Percentiles rank a stretch among this genome's conserved stretches.
These are phyloP conservation scores for Galbula dea DNA, from an alignment of 2,113 vertebrate genomes.

Conservation along the genomic window DNA sequence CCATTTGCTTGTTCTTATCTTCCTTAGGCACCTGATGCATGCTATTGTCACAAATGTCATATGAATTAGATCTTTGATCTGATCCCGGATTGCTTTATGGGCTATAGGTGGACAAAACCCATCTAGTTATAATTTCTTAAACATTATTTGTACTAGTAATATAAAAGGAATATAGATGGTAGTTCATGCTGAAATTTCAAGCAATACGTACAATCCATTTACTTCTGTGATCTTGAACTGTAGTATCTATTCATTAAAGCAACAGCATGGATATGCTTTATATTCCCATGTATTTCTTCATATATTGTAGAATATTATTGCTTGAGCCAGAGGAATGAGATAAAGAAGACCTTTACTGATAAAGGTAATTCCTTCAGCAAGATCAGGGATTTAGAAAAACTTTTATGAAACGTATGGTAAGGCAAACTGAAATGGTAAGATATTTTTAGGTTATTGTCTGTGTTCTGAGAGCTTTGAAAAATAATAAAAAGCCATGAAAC, in stretches of 20 bases:
- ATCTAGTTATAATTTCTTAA: not conserved
- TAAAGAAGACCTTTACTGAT: not conserved
- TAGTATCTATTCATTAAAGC: not conserved
- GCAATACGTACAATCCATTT: not conserved
- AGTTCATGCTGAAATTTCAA: not conserved
- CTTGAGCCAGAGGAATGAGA: not conserved
- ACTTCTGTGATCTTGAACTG: not conserved
- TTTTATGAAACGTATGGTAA: not conserved
- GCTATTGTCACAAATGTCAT: not conserved
- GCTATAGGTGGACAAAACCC: not conserved
- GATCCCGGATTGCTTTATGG: not conserved
- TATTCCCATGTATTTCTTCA: not conserved
- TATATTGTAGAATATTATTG: not conserved
- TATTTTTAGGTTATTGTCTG: conserved; percentile 1
- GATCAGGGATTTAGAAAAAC: not conserved
- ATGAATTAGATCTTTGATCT: not conserved
- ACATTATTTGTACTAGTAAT: not conserved
- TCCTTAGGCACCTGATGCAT: not conserved
- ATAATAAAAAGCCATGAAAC: conserved; percentile 53
- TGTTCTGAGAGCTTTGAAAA: not conserved
- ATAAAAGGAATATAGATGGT: not conserved
- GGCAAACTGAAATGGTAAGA: not conserved
- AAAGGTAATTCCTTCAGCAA: not conserved
- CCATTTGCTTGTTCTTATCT: rapidly evolving
- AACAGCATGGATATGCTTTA: not conserved